Evolutionary conservation across 2,113 vertebrate genomes (phyloP).

Genomic region (zebrafish (Danio rerio)): DNA sequence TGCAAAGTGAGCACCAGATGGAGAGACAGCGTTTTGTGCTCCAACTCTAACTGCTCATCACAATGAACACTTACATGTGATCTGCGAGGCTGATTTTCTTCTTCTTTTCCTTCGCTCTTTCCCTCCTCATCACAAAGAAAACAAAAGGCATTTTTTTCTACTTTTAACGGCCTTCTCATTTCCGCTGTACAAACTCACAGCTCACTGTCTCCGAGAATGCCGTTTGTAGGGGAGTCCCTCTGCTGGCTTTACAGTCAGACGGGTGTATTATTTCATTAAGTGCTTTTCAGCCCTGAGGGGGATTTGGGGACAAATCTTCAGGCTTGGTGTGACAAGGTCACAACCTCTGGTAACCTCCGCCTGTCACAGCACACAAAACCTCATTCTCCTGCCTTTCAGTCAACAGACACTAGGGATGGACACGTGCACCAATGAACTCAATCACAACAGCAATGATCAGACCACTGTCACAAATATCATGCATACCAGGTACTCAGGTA

Average conservation of each 20-base stretch:
- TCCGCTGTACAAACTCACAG: conserved; percentile 48
- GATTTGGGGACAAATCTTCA: conserved; percentile 87
- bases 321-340: conserved; percentile 91
- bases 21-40: conserved; percentile 64
- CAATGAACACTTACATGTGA: conserved; percentile 70
- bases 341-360: conserved; percentile 89
- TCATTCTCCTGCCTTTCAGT: conserved; percentile 6
- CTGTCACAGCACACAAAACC: conserved; percentile 11
- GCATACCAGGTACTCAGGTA: neutral
- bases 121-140: conserved; percentile 1
- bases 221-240: conserved; percentile 43
- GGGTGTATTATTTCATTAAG: conserved; percentile 98
- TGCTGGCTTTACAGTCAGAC: conserved; percentile 66
- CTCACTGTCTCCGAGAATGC: conserved; percentile 41
- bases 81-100: conserved; percentile 37
- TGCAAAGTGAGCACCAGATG: conserved; percentile 68
- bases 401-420: neutral
- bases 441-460: neutral
- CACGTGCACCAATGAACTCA: neutral
- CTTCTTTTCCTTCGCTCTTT: conserved; percentile 42
- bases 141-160: conserved; percentile 7
- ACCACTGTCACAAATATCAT: neutral
- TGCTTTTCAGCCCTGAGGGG: conserved; percentile 83
- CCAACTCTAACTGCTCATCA: conserved; percentile 69
- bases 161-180: neutral